These are phyloP conservation scores for Drosophila formosana DNA, from an alignment of 2,888 invertebrate genomes.

Conservation along the genomic window DNA sequence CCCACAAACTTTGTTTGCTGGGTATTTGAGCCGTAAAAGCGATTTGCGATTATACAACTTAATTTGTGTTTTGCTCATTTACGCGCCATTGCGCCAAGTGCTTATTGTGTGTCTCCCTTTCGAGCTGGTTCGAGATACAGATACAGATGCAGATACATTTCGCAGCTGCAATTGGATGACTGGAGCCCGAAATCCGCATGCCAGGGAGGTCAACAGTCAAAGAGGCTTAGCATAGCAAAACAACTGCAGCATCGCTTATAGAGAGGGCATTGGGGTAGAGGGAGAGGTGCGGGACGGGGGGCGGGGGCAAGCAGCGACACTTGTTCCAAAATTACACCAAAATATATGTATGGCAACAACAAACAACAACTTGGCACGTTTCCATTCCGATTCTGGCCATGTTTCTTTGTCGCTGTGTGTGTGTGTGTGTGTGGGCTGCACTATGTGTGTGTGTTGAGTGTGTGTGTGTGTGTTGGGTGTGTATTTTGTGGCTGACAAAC, in stretches of 20 bases:
- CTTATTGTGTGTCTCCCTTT: conserved; percentile 10
- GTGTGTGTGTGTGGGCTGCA: background rate
- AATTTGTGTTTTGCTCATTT: conserved; percentile 52
- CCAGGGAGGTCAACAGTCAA: conserved; percentile 51
- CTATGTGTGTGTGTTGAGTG: background rate
- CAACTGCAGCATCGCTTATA: conserved; percentile 27
- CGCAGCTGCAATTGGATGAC: background rate
- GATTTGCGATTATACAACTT: conserved; percentile 50
- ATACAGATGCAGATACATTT: conserved; percentile 7
- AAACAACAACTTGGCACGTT: conserved; percentile 73
- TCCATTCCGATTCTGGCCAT: conserved; percentile 73
- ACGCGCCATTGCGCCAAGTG: conserved; percentile 37
- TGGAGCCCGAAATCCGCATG: conserved; percentile 13
- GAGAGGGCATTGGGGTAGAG: background rate
- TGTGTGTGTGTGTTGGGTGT: conserved; percentile 21
- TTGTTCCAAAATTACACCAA: conserved; percentile 74
- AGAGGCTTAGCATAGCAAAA: conserved; percentile 37
- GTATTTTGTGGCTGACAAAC: conserved; percentile 37
- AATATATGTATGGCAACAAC: conserved; percentile 30
- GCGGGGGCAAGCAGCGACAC: conserved; percentile 51
- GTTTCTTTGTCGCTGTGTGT: conserved; percentile 42
- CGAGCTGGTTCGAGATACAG: background rate
- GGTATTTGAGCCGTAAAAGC: conserved; percentile 14
- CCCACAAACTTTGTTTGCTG: background rate
- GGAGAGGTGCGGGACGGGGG: background rate